Percentiles rank a stretch among this genome's conserved stretches.
These are phyloP conservation scores for Diorhabda sublineata DNA, from an alignment of 1,140 invertebrate species.

Conservation along the genomic window DNA sequence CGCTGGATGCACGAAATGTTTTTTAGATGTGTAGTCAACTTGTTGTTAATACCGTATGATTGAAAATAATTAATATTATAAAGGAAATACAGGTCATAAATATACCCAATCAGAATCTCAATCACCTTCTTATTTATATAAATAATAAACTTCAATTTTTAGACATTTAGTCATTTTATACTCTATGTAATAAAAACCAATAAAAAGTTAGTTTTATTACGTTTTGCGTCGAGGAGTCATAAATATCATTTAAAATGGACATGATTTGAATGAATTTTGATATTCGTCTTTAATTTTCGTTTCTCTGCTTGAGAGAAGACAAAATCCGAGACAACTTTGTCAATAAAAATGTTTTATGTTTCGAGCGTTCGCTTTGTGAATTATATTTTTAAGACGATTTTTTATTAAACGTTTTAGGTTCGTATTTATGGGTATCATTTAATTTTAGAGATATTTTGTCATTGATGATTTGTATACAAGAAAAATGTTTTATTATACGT, in stretches of 20 bases:
- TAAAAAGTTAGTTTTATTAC: neutral
- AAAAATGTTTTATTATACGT: no score
- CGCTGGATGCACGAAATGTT: no score
- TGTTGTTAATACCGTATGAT: no score
- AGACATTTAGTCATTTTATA: no score
- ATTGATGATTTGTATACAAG: neutral
- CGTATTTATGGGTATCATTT: neutral
- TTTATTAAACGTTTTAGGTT: neutral
- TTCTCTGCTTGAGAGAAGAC: neutral
- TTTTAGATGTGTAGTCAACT: no score
- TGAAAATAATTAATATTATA: no score
- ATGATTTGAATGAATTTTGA: slow-evolving; percentile 3
- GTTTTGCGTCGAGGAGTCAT: neutral
- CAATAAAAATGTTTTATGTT: slow-evolving; percentile 3
- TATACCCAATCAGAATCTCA: no score
- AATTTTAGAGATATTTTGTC: neutral
- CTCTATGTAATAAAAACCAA: neutral
- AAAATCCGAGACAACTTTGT: neutral
- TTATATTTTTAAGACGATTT: neutral
- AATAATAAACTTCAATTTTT: no score
- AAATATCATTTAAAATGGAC: slow-evolving; percentile 3
- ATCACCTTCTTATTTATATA: no score
- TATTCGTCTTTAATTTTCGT: neutral
- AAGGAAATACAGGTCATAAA: no score
- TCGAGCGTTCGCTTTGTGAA: neutral